phyloP scores from a whole-genome alignment of 2,888 invertebrate genomes.

The Lutraria lutraria region DNA sequence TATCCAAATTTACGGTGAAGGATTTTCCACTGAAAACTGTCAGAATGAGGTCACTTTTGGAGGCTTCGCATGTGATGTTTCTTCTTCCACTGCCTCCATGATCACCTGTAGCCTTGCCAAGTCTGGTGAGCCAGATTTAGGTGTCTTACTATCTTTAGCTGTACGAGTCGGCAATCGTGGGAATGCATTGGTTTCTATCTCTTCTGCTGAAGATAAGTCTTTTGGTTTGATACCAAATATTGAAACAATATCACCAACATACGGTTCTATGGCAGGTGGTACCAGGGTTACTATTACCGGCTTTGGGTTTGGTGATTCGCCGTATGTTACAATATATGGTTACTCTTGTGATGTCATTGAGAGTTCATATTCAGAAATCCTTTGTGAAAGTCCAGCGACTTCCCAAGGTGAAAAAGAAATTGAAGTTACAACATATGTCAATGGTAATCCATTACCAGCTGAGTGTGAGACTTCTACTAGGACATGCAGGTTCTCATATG shows the following conservation, averaged over 20 bases:
- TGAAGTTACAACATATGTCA: constrained; percentile 45
- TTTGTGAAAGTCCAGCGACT: constrained; percentile 70
- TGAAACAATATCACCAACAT: constrained; percentile 59
- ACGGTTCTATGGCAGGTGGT: constrained; percentile 71
- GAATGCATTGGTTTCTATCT: constrained; percentile 63
- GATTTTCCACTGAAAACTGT: constrained; percentile 71
- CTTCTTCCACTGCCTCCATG: constrained; percentile 36
- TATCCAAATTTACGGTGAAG: constrained; percentile 72
- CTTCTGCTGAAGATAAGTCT: constrained; percentile 53
- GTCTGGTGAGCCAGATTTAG: constrained; percentile 64
- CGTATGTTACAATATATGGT: constrained; percentile 68
- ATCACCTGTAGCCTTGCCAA: constrained; percentile 64
- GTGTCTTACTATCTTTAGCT: constrained; percentile 61
- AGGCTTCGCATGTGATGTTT: constrained; percentile 56
- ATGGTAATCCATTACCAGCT: constrained; percentile 47
- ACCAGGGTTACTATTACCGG: constrained; percentile 69
- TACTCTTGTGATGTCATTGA: constrained; percentile 68
- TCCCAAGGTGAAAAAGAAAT: constrained; percentile 44
- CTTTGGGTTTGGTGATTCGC: constrained; percentile 71
- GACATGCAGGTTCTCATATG: constrained; percentile 68
- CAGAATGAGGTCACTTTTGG: constrained; percentile 76
- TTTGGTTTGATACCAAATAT: constrained; percentile 72
- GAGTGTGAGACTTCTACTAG: constrained; percentile 60
- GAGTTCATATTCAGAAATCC: constrained; percentile 71
- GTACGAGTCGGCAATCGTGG: constrained; percentile 71